phyloP scores from a whole-genome alignment of 2,888 invertebrate genomes.

The Sericinus montela region DNA sequence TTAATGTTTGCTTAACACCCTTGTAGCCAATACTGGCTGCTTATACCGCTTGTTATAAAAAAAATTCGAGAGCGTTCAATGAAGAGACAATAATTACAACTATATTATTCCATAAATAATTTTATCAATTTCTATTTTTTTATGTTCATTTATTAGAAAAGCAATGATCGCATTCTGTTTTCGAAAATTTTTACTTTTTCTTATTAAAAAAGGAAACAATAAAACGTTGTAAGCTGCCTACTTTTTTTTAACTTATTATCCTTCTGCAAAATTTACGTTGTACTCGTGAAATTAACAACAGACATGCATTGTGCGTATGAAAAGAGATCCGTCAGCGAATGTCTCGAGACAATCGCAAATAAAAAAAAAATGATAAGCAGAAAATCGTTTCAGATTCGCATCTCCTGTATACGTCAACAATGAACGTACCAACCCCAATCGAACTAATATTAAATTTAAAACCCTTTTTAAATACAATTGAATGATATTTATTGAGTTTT shows the following conservation, averaged over 20 bases:
- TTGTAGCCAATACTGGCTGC: conserved; percentile 21
- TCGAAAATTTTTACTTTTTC: no score
- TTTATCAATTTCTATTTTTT: no score
- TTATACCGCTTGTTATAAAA: conserved; percentile 1
- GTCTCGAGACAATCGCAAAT: conserved; percentile 35
- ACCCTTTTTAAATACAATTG: conserved; percentile 74
- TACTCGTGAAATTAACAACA: conserved; percentile 40
- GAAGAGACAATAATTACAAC: no score
- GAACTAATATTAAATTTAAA: conserved; percentile 70
- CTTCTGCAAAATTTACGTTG: conserved; percentile 24
- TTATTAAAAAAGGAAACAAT: no score
- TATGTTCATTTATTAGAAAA: no score
- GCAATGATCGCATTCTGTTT: no score
- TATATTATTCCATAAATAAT: no score
- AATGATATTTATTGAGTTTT: conserved; percentile 76
- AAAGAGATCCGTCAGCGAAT: conserved; percentile 32
- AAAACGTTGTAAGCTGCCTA: no score
- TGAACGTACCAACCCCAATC: conserved; percentile 52
- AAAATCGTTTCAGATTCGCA: conserved; percentile 47
- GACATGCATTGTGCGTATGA: conserved; percentile 31
- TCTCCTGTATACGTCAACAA: conserved; percentile 43
- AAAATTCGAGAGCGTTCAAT: neutral
- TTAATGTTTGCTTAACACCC: conserved; percentile 7
- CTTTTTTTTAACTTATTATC: conserved; percentile 22
- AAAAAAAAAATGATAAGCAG: conserved; percentile 30